Conservation (phyloP, 2,797 vertebrate species). For the Botia kubotai region DNA sequence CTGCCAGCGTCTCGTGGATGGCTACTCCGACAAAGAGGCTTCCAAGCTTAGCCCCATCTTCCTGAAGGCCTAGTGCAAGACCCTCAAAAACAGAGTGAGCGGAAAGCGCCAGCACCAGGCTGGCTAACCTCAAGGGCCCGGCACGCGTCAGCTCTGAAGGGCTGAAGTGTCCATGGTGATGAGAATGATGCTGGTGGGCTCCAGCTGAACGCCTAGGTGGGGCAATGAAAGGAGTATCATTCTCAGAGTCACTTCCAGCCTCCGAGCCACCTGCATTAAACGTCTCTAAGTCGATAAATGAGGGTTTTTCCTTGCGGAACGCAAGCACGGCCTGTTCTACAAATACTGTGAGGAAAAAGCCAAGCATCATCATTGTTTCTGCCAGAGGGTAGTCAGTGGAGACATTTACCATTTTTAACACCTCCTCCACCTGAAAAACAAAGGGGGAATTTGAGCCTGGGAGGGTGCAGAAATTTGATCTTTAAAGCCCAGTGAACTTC, state of each 20-base stretch:
- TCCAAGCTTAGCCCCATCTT: constrained; percentile 79
- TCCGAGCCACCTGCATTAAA: constrained; percentile 90
- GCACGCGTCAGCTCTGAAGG: constrained; percentile 75
- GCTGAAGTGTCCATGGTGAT: constrained; percentile 68
- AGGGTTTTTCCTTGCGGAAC: constrained; percentile 87
- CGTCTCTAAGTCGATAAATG: constrained; percentile 93
- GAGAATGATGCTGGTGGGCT: constrained; percentile 60
- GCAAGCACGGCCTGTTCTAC: constrained; percentile 89
- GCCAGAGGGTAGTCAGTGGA: constrained; percentile 86
- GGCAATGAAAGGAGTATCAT: constrained; percentile 88
- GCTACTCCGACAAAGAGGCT: constrained; percentile 88
- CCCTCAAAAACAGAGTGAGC: constrained; percentile 92
- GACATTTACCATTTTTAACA: constrained; percentile 79
- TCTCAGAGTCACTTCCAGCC: constrained; percentile 90
- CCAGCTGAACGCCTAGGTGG: constrained; percentile 48
- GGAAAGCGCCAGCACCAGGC: constrained; percentile 86
- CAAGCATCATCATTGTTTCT: constrained; percentile 90
- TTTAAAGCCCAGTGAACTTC: not conserved
- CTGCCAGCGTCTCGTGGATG: constrained; percentile 88
- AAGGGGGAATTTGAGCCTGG: not conserved
- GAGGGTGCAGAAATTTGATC: not conserved
- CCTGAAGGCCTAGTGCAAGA: constrained; percentile 90
- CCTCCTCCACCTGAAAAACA: constrained; percentile 77
- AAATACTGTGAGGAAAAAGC: constrained; percentile 90
- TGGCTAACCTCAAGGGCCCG: constrained; percentile 82